Evolutionary conservation across 2,797 vertebrate species (phyloP).

Genomic region (Phaenicophaeus curvirostris): DNA sequence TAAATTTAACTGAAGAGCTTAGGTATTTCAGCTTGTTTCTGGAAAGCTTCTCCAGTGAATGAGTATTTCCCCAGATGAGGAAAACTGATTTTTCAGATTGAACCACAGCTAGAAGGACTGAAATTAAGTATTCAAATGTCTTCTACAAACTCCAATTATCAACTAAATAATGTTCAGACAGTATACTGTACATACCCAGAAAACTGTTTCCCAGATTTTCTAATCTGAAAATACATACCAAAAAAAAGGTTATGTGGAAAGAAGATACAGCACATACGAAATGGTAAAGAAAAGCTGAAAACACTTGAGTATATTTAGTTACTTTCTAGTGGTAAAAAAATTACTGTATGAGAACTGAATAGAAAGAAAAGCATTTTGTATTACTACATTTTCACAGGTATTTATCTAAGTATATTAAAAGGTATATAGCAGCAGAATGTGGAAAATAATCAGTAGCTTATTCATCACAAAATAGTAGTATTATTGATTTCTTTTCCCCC

Average conservation of each 20-base stretch:
- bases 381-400: neutral
- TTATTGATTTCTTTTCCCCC: neutral
- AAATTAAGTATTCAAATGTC: neutral
- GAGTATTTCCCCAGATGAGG: neutral
- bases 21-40: neutral
- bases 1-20: neutral
- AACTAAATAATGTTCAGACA: neutral
- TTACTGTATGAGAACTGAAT: neutral
- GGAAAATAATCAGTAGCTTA: neutral
- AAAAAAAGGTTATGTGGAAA: neutral
- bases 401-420: neutral
- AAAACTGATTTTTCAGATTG: neutral
- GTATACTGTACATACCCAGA: neutral
- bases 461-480: neutral
- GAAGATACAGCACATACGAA: neutral
- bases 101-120: neutral
- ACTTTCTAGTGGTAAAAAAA: neutral
- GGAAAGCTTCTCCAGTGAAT: neutral
- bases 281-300: neutral
- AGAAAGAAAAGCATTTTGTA: neutral
- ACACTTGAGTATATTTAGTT: neutral
- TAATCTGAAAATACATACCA: neutral
- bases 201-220: neutral
- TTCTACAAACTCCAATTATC: neutral
- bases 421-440: neutral